Evolutionary conservation across 2,888 invertebrate species (phyloP), one percentile per base, ranked within the genome.

Genomic region (Drosophila austrosaltans): DNA sequence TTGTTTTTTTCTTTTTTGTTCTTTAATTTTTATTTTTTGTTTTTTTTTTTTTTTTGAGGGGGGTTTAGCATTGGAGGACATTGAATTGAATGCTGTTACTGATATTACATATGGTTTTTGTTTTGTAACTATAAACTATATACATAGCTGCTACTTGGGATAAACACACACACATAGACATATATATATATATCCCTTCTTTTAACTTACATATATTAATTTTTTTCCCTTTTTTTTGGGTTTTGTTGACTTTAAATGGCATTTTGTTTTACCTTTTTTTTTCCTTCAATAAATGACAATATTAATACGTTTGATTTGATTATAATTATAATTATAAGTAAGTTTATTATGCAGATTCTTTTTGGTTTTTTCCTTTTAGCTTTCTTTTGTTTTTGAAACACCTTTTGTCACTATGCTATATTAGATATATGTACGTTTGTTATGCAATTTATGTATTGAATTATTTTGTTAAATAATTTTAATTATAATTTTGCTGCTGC

Each of bases 11-110:
- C 48, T 1, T 48, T 48, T 48, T 25, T 25, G 25, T 48, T 25
- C 10, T 48, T 48, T 48, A 48, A 48, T 48, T 48, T 48, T 30
- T 30, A 1, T 36, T 56, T 36, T 36, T 32, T 32, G 3, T 4
- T 56, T 28, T 30, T 30, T 54, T 6, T 28, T 42, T 64, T 60
- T 42, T 39, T 16, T 16, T 16, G 16, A 16, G 16, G 16, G 16
- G 36, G 48, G 62, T 79, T 82, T 88, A 83, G 76, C 75, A 10
- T 36, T 87, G 85, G 85, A 86, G 88, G 85, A 87, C 85, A 86
- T 74, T 83, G 86, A 86, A 87, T 85, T 87, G 73, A 83, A 87
- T 76, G 68, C 76, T 76, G 75, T 76, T 76, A 72, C 72, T 63
- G 62, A 72, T 22, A 58, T 48, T 63, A 58, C 58, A 72, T 77